Conservation (phyloP, 2,888 invertebrate species). For the Agrotis clavis region DNA sequence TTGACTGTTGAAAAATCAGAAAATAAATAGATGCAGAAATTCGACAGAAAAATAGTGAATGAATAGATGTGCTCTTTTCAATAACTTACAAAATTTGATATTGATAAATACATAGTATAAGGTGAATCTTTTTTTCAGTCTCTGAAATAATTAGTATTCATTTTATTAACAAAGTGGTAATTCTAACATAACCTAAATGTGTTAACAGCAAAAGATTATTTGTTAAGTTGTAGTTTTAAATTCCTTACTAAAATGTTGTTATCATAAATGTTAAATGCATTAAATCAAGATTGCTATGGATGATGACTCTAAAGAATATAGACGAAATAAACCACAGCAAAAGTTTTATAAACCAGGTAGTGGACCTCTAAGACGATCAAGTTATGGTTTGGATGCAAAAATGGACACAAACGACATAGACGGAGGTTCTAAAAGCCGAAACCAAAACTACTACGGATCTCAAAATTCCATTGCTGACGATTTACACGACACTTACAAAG, state of each 20-base stretch:
- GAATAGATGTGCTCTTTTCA: constrained; percentile 57
- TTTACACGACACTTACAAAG: constrained; percentile 74
- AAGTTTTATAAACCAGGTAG: constrained; percentile 94
- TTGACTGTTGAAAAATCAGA: constrained; percentile 63
- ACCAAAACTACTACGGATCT: constrained; percentile 83
- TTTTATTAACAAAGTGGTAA: constrained; percentile 68
- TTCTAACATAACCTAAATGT: constrained; percentile 80
- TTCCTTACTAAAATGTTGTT: constrained; percentile 69
- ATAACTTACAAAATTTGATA: constrained; percentile 53
- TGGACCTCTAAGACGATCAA: constrained; percentile 93
- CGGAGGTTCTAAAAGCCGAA: constrained; percentile 76
- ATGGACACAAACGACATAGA: constrained; percentile 87
- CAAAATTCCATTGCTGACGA: constrained; percentile 84
- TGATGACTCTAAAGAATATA: constrained; percentile 90
- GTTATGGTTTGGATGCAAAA: constrained; percentile 91
- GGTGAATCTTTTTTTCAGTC: constrained; percentile 60
- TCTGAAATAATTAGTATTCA: constrained; percentile 49
- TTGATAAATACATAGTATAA: constrained; percentile 40
- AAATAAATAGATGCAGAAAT: constrained; percentile 61
- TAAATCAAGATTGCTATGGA: constrained; percentile 87
- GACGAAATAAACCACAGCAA: constrained; percentile 93
- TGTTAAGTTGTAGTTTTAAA: constrained; percentile 51
- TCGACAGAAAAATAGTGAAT: constrained; percentile 59
- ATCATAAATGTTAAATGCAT: constrained; percentile 72
- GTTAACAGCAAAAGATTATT: constrained; percentile 68